Evolutionary conservation across 2,888 invertebrate genomes (phyloP).

Genomic region (Malthinus seriepunctatus): DNA sequence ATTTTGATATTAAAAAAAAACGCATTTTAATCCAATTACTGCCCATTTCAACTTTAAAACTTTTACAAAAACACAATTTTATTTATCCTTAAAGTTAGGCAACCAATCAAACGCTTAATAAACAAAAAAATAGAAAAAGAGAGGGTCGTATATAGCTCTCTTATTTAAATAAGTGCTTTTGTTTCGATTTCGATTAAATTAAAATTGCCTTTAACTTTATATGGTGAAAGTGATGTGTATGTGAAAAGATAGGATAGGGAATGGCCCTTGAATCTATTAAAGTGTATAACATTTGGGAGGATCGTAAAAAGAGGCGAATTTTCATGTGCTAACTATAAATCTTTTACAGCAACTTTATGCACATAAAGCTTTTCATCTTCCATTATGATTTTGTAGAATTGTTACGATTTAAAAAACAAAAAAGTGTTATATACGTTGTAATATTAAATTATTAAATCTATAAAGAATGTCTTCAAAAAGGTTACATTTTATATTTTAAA

Average conservation of each 20-base stretch:
- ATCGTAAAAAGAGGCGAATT: conserved; percentile 25
- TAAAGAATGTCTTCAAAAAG: no score
- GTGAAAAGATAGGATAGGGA: conserved; percentile 25
- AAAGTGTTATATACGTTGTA: no score
- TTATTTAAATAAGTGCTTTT: not conserved
- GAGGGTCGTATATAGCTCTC: no score
- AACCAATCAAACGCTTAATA: no score
- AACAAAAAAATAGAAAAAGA: no score
- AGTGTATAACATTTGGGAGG: conserved; percentile 28
- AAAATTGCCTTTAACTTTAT: conserved; percentile 25
- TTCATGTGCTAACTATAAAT: conserved; percentile 29
- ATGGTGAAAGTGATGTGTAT: conserved; percentile 25
- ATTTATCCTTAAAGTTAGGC: no score
- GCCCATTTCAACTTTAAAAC: no score
- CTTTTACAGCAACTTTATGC: conserved; percentile 26
- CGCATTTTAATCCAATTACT: no score
- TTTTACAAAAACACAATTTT: no score
- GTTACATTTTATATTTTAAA: no score
- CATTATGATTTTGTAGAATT: conserved; percentile 1
- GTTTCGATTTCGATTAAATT: conserved; percentile 24
- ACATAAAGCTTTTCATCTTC: conserved; percentile 17
- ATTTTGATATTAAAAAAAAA: not conserved
- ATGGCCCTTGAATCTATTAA: conserved; percentile 27
- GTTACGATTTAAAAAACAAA: conserved; percentile 2
- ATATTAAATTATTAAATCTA: no score